A percentile compares a stretch with the other conserved stretches of the same genome.
These are phyloP conservation scores for Sitodiplosis mosellana DNA, from an alignment of 1,140 invertebrate genomes.

Conservation along the genomic window DNA sequence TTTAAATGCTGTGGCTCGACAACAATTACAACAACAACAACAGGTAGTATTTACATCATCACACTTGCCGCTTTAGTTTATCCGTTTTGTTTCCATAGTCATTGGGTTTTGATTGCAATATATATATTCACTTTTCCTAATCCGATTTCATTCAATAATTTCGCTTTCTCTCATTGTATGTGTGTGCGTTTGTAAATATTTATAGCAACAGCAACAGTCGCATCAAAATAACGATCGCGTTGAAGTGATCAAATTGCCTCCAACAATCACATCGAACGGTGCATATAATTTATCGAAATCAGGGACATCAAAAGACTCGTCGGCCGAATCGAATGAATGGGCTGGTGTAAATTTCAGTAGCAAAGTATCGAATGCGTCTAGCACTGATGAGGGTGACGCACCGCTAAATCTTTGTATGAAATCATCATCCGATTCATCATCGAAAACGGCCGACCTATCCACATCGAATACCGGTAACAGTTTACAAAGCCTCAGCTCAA, in stretches of 20 bases:
- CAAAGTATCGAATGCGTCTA: slow-evolving; percentile 23
- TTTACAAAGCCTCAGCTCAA: slow-evolving; percentile 24
- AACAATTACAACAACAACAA: slow-evolving; percentile 14
- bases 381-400: slow-evolving; percentile 41
- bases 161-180: no score
- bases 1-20: slow-evolving; percentile 15
- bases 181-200: no score
- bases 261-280: slow-evolving; percentile 26
- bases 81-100: no score
- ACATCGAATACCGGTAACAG: slow-evolving; percentile 9
- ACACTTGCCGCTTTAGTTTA: not conserved
- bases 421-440: slow-evolving; percentile 27
- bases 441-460: slow-evolving; percentile 4
- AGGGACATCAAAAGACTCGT: slow-evolving; percentile 1
- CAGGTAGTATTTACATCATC: no score
- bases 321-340: not conserved
- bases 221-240: slow-evolving; percentile 35
- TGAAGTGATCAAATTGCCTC: slow-evolving; percentile 58
- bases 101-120: not conserved
- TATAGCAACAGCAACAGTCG: not conserved
- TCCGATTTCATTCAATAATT: no score
- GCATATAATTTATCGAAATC: slow-evolving; percentile 23
- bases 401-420: slow-evolving; percentile 68
- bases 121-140: no score
- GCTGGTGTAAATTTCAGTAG: slow-evolving; percentile 9